phyloP scores from a whole-genome alignment of 1,140 invertebrate genomes.

The Drosophila azteca region DNA sequence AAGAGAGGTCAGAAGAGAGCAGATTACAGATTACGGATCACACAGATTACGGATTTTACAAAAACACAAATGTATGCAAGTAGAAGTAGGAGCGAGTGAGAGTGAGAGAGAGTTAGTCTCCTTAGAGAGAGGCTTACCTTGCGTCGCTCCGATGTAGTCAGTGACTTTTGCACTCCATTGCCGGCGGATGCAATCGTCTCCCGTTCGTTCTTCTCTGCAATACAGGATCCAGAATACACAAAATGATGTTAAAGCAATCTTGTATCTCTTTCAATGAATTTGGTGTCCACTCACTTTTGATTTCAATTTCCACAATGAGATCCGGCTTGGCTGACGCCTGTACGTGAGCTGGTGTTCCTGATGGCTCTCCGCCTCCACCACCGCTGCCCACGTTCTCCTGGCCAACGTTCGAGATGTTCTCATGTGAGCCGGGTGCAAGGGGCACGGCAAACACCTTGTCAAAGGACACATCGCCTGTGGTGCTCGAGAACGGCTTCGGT shows the following conservation, averaged over 20 bases:
- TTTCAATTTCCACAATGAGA: slow-evolving; percentile 82
- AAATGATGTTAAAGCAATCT: not conserved
- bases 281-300: slow-evolving; percentile 60
- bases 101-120: not conserved
- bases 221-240: not conserved
- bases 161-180: slow-evolving; percentile 86
- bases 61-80: not conserved
- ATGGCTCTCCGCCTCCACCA: not conserved
- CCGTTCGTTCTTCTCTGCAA: slow-evolving; percentile 54
- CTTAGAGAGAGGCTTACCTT: slow-evolving; percentile 81
- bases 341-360: not conserved
- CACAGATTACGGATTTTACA: not conserved
- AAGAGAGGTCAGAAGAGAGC: slow-evolving; percentile 41
- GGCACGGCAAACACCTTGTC: slow-evolving; percentile 92
- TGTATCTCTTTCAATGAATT: not conserved
- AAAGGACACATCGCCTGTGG: slow-evolving; percentile 89
- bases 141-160: slow-evolving; percentile 89
- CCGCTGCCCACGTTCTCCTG: slow-evolving; percentile 50
- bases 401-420: slow-evolving; percentile 76
- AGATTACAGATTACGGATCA: not conserved
- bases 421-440: slow-evolving; percentile 86
- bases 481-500: slow-evolving; percentile 92
- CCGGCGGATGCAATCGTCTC: slow-evolving; percentile 45
- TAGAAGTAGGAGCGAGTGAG: not conserved
- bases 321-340: slow-evolving; percentile 66